These are phyloP conservation scores for Setipinna tenuifilis DNA, from an alignment of 2,797 vertebrate genomes.

Conservation along the genomic window DNA sequence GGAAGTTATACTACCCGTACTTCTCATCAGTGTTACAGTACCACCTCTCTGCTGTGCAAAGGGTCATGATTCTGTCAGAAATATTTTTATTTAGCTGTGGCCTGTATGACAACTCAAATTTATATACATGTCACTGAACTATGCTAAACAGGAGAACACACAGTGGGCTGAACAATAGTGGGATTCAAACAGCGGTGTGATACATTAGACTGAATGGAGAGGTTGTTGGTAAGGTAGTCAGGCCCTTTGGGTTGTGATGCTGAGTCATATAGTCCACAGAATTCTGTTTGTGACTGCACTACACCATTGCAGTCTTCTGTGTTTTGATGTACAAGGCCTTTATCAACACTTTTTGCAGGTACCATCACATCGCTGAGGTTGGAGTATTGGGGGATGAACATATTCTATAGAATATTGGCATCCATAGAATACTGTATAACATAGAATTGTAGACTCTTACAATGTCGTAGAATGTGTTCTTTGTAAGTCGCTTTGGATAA, in stretches of 20 bases:
- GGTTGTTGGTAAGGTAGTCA: background rate
- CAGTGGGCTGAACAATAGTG: background rate
- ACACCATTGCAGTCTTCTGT: background rate
- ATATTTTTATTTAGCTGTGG: background rate
- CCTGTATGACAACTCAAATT: background rate
- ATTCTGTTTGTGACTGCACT: background rate
- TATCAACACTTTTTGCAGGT: background rate
- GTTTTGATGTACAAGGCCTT: background rate
- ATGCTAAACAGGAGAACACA: background rate
- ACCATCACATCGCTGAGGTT: too few relatives aligned
- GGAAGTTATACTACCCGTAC: background rate
- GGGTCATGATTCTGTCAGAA: background rate
- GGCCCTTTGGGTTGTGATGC: conserved; percentile 34
- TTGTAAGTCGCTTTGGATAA: too few relatives aligned
- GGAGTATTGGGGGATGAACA: too few relatives aligned
- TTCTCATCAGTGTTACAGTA: background rate
- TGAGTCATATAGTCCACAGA: conserved; percentile 49
- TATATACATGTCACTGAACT: background rate
- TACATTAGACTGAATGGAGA: background rate
- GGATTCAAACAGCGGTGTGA: background rate
- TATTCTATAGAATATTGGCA: too few relatives aligned
- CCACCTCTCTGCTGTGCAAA: background rate
- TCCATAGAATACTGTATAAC: too few relatives aligned
- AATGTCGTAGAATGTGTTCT: too few relatives aligned
- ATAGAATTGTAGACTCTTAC: too few relatives aligned